Percentiles rank a stretch among this genome's conserved stretches.
phyloP scores from a whole-genome alignment of 2,113 vertebrate species.

The Labeo catla region DNA sequence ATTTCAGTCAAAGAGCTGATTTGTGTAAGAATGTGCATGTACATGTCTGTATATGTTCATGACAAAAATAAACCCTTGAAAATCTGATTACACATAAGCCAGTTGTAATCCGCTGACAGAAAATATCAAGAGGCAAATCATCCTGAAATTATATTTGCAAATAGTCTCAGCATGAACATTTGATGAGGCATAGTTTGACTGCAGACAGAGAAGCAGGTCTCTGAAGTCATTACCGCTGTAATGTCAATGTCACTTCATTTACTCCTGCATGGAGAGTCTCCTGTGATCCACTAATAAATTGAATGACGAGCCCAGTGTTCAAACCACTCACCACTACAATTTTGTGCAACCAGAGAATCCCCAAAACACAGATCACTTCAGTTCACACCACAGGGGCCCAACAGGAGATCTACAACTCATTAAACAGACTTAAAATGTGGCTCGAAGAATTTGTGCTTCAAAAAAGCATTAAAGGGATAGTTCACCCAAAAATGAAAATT shows the following conservation, averaged over 20 bases:
- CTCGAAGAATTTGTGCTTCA: not conserved
- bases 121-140: not conserved
- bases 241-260: constrained; percentile 35
- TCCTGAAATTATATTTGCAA: not conserved
- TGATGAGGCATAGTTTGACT: not conserved
- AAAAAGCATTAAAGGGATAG: not conserved
- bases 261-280: not conserved
- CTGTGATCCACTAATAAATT: constrained; percentile 25
- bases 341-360: not conserved
- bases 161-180: constrained; percentile 13
- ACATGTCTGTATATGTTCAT: not conserved
- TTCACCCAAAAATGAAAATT: no score
- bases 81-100: not conserved
- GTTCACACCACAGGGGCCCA: not conserved
- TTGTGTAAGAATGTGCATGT: not conserved
- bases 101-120: not conserved
- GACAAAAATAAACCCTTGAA: not conserved
- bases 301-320: constrained; percentile 18
- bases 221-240: not conserved
- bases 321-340: not conserved
- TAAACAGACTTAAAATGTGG: not conserved
- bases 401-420: not conserved
- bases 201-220: not conserved
- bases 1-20: not conserved
- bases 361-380: constrained; percentile 20